Evolutionary conservation across 2,888 invertebrate species (phyloP).

Genomic region (Brachyopa scutellaris): DNA sequence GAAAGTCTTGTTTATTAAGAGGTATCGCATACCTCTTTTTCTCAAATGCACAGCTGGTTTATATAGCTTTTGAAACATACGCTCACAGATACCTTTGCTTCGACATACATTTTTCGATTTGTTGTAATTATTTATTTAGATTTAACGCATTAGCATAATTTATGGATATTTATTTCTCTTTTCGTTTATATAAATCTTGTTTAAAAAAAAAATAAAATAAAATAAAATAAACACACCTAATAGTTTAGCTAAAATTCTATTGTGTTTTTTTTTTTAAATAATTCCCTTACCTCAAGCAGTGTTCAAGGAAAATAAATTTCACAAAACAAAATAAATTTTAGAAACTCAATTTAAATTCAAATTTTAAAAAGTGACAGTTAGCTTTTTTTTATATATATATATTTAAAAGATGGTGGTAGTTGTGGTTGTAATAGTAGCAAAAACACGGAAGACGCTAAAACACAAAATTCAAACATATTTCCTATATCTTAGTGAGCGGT

Average conservation of each 20-base stretch:
- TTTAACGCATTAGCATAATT: slow-evolving; percentile 18
- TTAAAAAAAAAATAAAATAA: background rate
- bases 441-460: slow-evolving; percentile 51
- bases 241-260: background rate
- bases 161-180: background rate
- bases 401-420: slow-evolving; percentile 57
- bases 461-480: slow-evolving; percentile 48
- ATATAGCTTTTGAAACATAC: too few species aligned
- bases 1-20: too few species aligned
- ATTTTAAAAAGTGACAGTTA: slow-evolving; percentile 17
- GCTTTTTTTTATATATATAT: slow-evolving; percentile 24
- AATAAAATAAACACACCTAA: slow-evolving; percentile 26
- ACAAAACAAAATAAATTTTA: slow-evolving; percentile 20
- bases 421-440: slow-evolving; percentile 60
- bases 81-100: background rate
- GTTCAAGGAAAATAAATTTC: slow-evolving; percentile 14
- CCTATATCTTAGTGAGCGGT: slow-evolving; percentile 29
- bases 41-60: too few species aligned
- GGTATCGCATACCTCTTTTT: too few species aligned
- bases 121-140: background rate
- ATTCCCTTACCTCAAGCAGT: slow-evolving; percentile 55
- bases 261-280: background rate
- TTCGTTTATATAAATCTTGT: too few species aligned
- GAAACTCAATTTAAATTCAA: slow-evolving; percentile 22
- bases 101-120: background rate